These are phyloP conservation scores for Cladopsammia gracilis DNA, from an alignment of 64 coral and sea anemone genomes.

Conservation along the genomic window DNA sequence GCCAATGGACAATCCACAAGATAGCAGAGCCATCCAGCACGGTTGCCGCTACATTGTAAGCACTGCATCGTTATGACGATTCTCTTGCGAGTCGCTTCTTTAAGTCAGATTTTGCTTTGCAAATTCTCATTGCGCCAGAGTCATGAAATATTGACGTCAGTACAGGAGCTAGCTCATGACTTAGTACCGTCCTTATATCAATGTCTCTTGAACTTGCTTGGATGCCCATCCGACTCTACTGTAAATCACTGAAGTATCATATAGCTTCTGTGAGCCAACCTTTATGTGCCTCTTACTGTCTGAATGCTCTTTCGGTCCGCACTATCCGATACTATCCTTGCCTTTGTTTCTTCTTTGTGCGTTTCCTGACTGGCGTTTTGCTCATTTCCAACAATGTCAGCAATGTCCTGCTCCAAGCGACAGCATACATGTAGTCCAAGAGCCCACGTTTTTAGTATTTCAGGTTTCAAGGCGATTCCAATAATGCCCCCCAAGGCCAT, in stretches of 20 bases:
- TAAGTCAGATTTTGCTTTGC: slow-evolving; percentile 68
- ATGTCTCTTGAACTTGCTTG: slow-evolving; percentile 78
- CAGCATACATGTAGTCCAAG: slow-evolving; percentile 44
- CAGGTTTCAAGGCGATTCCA: slow-evolving; percentile 39
- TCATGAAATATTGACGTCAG: slow-evolving; percentile 79
- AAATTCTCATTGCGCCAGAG: slow-evolving; percentile 68
- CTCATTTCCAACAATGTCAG: neutral
- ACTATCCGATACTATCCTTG: slow-evolving; percentile 20
- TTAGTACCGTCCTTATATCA: slow-evolving; percentile 66
- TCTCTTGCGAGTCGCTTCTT: slow-evolving; percentile 68
- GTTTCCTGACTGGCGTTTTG: neutral
- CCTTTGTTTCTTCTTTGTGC: slow-evolving; percentile 15
- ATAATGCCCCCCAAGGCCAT: slow-evolving; percentile 30
- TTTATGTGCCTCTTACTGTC: slow-evolving; percentile 52
- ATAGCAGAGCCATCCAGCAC: slow-evolving; percentile 77
- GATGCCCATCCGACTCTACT: slow-evolving; percentile 68
- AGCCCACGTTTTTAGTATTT: slow-evolving; percentile 28
- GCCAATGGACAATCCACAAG: slow-evolving; percentile 81
- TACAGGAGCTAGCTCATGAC: slow-evolving; percentile 71
- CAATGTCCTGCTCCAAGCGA: slow-evolving; percentile 47
- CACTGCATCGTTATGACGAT: slow-evolving; percentile 23
- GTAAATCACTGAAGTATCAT: slow-evolving; percentile 71
- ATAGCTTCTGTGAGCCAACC: slow-evolving; percentile 70
- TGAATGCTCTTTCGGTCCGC: slow-evolving; percentile 22
- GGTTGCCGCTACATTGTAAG: slow-evolving; percentile 11